A percentile compares a stretch with the other conserved stretches of the same genome.
Conservation (phyloP, 1,140 invertebrate species). For the Drosophila tani region DNA sequence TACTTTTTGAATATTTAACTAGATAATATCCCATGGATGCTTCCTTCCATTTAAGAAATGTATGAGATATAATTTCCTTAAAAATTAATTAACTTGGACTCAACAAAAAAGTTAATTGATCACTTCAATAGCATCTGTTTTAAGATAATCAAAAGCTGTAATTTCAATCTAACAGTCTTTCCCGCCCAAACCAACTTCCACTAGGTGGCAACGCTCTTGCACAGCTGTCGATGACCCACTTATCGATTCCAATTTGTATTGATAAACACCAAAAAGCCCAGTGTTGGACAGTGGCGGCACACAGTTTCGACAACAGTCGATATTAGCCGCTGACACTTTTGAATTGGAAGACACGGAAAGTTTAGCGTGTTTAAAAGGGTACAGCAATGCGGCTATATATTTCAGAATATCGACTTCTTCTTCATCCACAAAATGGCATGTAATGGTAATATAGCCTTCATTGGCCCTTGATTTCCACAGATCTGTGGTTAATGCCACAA, state of each 20-base stretch:
- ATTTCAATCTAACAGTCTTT: background rate
- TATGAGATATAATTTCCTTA: background rate
- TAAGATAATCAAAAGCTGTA: background rate
- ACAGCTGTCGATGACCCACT: constrained; percentile 1
- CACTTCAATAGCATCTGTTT: background rate
- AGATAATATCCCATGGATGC: background rate
- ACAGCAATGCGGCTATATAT: background rate
- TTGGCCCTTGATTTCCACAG: background rate
- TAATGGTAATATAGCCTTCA: background rate
- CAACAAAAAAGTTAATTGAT: background rate
- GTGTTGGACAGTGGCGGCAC: background rate
- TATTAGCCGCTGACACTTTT: background rate
- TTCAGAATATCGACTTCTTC: background rate
- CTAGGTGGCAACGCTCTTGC: constrained; percentile 5
- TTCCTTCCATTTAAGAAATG: background rate
- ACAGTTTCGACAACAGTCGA: constrained; percentile 6
- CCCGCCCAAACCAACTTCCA: background rate
- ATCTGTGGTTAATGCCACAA: background rate
- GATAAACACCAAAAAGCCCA: background rate
- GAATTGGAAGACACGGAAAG: constrained; percentile 1
- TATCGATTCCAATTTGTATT: constrained; percentile 3
- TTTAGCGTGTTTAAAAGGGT: background rate
- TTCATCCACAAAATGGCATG: background rate
- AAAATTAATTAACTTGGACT: background rate
- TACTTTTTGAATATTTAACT: too few relatives aligned